These are phyloP conservation scores for Protodeltote pygarga DNA, from an alignment of 2,888 invertebrate genomes.

Conservation along the genomic window DNA sequence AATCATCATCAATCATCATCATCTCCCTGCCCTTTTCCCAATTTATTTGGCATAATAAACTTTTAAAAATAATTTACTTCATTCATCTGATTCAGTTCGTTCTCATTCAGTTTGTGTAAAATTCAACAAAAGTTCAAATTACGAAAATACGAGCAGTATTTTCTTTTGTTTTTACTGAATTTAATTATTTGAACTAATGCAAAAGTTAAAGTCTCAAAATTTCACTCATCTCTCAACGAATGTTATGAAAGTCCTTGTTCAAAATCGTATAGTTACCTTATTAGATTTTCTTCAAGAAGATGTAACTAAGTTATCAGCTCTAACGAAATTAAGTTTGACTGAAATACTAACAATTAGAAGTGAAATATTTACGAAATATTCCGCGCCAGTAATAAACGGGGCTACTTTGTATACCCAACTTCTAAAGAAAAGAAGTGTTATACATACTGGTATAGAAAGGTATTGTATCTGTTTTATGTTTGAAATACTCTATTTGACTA, in stretches of 20 bases:
- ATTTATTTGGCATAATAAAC: no score
- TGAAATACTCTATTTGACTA: not conserved
- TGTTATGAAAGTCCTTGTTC: slow-evolving; percentile 76
- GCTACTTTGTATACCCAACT: slow-evolving; percentile 60
- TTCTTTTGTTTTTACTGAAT: slow-evolving; percentile 3
- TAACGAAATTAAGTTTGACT: slow-evolving; percentile 81
- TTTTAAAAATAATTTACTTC: no score
- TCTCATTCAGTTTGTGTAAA: no score
- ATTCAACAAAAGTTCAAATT: no score
- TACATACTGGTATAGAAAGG: slow-evolving; percentile 84
- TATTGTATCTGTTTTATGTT: slow-evolving; percentile 50
- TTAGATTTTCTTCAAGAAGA: slow-evolving; percentile 87
- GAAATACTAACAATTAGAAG: slow-evolving; percentile 74
- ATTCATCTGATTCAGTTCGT: no score
- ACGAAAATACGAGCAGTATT: no score
- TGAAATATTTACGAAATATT: slow-evolving; percentile 82
- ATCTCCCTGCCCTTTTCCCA: no score
- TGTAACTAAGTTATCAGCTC: slow-evolving; percentile 78
- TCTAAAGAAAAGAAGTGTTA: slow-evolving; percentile 60
- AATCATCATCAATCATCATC: no score
- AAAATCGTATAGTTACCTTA: slow-evolving; percentile 84
- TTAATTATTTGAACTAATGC: slow-evolving; percentile 52
- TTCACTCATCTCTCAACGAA: slow-evolving; percentile 68
- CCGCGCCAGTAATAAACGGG: slow-evolving; percentile 73
- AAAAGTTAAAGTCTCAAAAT: slow-evolving; percentile 59